Conservation (phyloP, 30 jellyfish, hydroid and myxozoan species). For the Aurelia coerulea region DNA sequence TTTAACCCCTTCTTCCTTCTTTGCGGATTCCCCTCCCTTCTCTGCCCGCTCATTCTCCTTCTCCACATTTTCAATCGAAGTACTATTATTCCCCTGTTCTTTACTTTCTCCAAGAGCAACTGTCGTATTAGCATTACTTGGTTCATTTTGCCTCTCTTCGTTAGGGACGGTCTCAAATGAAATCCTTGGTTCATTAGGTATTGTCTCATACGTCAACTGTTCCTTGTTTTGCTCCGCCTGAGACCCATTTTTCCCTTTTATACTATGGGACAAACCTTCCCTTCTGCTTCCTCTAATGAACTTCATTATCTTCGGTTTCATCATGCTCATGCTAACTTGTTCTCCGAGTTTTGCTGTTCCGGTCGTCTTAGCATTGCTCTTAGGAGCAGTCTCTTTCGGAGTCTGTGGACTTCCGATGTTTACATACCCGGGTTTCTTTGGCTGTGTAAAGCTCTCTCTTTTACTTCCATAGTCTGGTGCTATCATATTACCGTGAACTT, state of each 20-base stretch:
- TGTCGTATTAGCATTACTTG: conserved; percentile 2
- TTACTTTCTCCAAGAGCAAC: conserved; percentile 29
- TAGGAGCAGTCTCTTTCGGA: neutral
- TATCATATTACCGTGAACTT: conserved; percentile 5
- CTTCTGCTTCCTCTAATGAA: conserved; percentile 26
- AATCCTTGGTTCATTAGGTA: conserved; percentile 55
- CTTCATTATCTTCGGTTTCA: conserved; percentile 39
- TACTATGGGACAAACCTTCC: conserved; percentile 3
- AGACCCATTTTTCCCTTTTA: conserved; percentile 14
- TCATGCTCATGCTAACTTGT: neutral
- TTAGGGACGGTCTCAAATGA: conserved; percentile 13
- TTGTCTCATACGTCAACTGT: conserved; percentile 23
- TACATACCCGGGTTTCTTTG: conserved; percentile 6
- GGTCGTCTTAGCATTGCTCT: neutral
- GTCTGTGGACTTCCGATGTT: conserved; percentile 43
- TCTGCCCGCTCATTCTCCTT: neutral
- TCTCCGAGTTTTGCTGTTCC: neutral
- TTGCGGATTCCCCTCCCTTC: neutral
- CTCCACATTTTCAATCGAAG: neutral
- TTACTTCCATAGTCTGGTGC: conserved; percentile 44
- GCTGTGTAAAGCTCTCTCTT: conserved; percentile 16
- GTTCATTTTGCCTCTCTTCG: conserved; percentile 18
- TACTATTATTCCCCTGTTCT: conserved; percentile 34
- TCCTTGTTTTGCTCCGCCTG: neutral
- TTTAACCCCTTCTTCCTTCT: neutral